Evolutionary conservation across 2,113 vertebrate species (phyloP), one percentile per base, ranked within the genome.

Genomic region (Ia io): DNA sequence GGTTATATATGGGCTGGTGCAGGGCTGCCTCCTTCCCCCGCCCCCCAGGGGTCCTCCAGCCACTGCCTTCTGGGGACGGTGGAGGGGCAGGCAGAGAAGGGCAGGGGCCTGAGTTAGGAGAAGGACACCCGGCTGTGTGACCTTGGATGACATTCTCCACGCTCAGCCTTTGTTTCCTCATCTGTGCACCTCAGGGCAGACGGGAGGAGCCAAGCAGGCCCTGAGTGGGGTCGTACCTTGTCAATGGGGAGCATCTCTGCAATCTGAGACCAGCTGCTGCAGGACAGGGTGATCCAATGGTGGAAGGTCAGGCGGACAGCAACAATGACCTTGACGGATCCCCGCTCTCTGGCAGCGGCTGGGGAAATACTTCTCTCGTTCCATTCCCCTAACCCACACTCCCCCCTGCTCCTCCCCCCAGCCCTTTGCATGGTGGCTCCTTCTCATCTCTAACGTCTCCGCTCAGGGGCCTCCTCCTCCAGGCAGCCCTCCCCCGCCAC

Each of bases 1-100:
- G 97, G 96, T 97, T 98, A 92, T 92, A 90, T 94, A 97, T 74
- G 97, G 95, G 97, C 59, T 90, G 88, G 56, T 88, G 85, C 32
- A 37, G 85, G 63, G 89, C 83, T 0, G 28, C 80, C 80, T 74
- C 37, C 51, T 14, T 6, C 76, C 9, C 0, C 25, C 59, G 25
- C 59, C 56, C 8, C 2, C 23, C 8, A 56, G 49, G 49, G 79
- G 69, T 23, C 67, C 44, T 92, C 85, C 23, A 3, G 76, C 35
- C 30, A 3, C 32, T 37, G 61, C 69, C 85, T 86, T 37, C 74
- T 47, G 35, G 89, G 65, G 32, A 47, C 9, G 42, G 12, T 30
- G 18, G 59, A 37, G 63, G n/a, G 71, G 9, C 32, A 67, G 76
- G 77, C 16, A 61, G 71, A 84, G 59, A n/a, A 69, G 69, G 32